phyloP scores from a whole-genome alignment of 2,797 vertebrate genomes.

The Sternotherus odoratus region DNA sequence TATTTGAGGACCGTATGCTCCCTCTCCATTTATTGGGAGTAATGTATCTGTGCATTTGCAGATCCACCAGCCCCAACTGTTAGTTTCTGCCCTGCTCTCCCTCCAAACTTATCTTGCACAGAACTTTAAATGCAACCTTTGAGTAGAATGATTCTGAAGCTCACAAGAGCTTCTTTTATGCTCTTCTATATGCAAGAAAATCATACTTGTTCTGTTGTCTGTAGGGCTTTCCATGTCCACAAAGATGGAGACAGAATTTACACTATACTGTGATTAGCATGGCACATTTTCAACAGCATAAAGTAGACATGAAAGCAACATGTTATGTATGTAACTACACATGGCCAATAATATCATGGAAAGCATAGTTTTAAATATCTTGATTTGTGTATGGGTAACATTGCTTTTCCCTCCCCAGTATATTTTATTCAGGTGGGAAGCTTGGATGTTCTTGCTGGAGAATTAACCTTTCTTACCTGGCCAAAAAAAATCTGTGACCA shows the following conservation, averaged over 20 bases:
- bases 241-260: background rate
- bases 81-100: background rate
- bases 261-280: background rate
- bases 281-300: background rate
- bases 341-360: background rate
- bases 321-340: background rate
- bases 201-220: background rate
- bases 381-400: fast-evolving
- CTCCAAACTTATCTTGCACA: background rate
- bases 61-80: background rate
- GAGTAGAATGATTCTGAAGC: background rate
- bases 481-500: background rate
- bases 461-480: background rate
- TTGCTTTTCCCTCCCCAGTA: background rate
- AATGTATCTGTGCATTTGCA: background rate
- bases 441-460: background rate
- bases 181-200: background rate
- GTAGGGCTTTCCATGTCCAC: background rate
- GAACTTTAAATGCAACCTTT: background rate
- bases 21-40: background rate
- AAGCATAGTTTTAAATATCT: background rate
- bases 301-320: background rate
- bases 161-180: background rate
- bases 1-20: background rate
- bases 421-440: background rate